Evolutionary conservation across 2,797 vertebrate genomes (phyloP).

Genomic region (Coregonus ussuriensis): DNA sequence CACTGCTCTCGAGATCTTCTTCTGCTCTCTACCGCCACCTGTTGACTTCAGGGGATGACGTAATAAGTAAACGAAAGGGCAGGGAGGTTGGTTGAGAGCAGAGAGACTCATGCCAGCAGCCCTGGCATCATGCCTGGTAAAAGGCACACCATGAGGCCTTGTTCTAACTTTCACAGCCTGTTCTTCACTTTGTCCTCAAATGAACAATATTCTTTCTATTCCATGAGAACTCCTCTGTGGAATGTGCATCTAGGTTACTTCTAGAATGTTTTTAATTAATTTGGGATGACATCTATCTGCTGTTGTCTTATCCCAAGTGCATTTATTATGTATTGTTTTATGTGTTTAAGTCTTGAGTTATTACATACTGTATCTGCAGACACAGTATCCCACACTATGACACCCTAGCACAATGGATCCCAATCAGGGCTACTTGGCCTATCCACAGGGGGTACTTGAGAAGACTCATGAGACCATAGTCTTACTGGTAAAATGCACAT

Average conservation of each 20-base stretch:
- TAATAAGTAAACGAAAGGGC: slow-evolving; percentile 21
- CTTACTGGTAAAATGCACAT: no score
- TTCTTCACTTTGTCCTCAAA: slow-evolving; percentile 12
- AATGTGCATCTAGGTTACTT: not conserved
- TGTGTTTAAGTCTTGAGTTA: no score
- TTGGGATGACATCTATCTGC: not conserved
- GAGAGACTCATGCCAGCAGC: slow-evolving; percentile 1
- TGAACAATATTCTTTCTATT: not conserved
- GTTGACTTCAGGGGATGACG: not conserved
- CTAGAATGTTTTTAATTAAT: not conserved
- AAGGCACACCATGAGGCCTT: slow-evolving; percentile 18
- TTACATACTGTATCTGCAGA: no score
- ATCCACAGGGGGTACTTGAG: no score
- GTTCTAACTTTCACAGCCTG: slow-evolving; percentile 13
- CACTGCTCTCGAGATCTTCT: not conserved
- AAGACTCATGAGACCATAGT: no score
- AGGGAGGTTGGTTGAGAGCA: slow-evolving; percentile 12
- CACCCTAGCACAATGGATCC: not conserved
- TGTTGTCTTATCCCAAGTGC: not conserved
- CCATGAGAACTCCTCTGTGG: not conserved
- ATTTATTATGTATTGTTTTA: no score
- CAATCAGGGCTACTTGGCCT: no score
- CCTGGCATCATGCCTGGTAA: slow-evolving; percentile 14
- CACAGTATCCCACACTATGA: no score
- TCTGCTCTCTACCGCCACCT: slow-evolving; percentile 29